phyloP scores from a whole-genome alignment of 2,113 vertebrate species.

The Andinoacara biseriatus region DNA sequence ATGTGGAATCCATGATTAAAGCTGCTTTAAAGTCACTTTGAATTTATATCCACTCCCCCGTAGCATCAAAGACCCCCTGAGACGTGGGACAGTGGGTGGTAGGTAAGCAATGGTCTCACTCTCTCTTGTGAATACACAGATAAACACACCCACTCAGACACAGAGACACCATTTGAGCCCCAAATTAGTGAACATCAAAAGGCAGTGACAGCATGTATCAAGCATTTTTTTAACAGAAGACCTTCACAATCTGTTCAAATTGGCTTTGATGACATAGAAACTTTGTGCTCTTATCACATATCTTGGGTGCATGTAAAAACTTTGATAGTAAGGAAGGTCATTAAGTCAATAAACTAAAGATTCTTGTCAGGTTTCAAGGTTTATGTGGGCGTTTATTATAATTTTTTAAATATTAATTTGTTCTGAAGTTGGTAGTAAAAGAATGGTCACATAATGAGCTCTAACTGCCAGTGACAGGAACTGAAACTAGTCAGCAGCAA shows the following conservation, averaged over 20 bases:
- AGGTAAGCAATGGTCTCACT: constrained; percentile 39
- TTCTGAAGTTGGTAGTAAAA: neutral
- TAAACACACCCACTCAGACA: constrained; percentile 26
- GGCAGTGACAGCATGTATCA: neutral
- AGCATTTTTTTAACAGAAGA: neutral
- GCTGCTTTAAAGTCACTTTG: constrained; percentile 14
- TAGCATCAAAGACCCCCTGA: constrained; percentile 62
- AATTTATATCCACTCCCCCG: constrained; percentile 7
- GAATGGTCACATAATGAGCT: neutral
- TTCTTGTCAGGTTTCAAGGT: neutral
- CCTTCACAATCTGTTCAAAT: neutral
- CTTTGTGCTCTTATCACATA: neutral
- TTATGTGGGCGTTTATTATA: neutral
- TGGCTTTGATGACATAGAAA: neutral
- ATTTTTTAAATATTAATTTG: neutral
- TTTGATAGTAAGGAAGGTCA: neutral
- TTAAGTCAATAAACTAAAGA: neutral
- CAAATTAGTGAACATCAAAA: constrained; percentile 30
- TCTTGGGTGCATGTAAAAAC: neutral
- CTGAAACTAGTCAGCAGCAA: neutral
- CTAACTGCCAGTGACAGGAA: neutral
- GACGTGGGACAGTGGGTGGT: constrained; percentile 43
- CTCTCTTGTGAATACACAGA: constrained; percentile 27
- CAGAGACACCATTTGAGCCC: constrained; percentile 13
- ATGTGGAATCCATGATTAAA: neutral